Percentiles rank a stretch among this genome's conserved stretches.
Conservation (phyloP, 1,140 invertebrate genomes). For the Eubasilissa regina region DNA sequence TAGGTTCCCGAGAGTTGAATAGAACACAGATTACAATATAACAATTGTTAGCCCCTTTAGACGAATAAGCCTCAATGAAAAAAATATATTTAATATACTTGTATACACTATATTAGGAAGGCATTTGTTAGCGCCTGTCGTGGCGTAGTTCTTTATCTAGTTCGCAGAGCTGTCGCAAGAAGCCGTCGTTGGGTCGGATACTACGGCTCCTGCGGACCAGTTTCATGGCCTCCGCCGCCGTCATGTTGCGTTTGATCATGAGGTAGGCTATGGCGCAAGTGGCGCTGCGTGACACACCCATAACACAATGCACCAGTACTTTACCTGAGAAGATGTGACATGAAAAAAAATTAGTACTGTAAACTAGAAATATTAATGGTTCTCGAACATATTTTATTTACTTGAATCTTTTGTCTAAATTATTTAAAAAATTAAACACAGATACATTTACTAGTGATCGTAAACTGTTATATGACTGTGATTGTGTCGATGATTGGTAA, state of each 20-base stretch:
- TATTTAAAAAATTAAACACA: no score
- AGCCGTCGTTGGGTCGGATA: slow-evolving; percentile 86
- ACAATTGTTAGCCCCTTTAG: neutral
- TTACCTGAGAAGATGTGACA: slow-evolving; percentile 73
- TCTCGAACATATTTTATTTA: no score
- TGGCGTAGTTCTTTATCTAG: slow-evolving; percentile 78
- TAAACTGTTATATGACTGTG: no score
- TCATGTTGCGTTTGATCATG: slow-evolving; percentile 87
- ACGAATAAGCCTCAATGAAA: no score
- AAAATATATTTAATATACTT: neutral
- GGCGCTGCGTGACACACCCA: slow-evolving; percentile 87
- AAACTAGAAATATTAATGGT: no score
- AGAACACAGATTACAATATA: neutral
- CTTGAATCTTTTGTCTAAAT: no score
- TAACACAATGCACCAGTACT: slow-evolving; percentile 85
- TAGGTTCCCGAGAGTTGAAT: neutral
- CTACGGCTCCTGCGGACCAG: slow-evolving; percentile 79
- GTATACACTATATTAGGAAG: neutral
- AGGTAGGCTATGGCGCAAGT: slow-evolving; percentile 87
- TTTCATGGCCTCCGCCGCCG: slow-evolving; percentile 81
- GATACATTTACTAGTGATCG: no score
- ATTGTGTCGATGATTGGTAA: no score
- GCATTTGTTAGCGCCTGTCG: slow-evolving; percentile 62
- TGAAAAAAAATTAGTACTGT: no score
- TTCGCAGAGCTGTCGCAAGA: slow-evolving; percentile 82